A percentile compares a stretch with the other conserved stretches of the same genome.
phyloP scores from a whole-genome alignment of 1,140 invertebrate species.

The Mya arenaria region DNA sequence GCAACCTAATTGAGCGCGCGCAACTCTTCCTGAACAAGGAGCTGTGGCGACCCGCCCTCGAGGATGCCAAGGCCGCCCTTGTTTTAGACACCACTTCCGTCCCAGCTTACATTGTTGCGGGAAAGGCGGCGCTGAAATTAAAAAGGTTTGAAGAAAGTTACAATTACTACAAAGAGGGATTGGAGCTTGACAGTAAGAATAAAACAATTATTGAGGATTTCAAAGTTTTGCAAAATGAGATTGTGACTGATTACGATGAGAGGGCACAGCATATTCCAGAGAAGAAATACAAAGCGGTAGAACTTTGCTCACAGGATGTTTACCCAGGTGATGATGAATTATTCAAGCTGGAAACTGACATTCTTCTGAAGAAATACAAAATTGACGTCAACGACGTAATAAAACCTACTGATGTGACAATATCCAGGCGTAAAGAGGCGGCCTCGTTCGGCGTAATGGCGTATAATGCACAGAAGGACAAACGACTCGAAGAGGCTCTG shows the following conservation, averaged over 20 bases:
- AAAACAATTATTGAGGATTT: constrained; percentile 60
- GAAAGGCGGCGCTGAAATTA: constrained; percentile 54
- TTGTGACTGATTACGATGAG: constrained; percentile 64
- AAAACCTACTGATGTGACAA: not conserved
- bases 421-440: constrained; percentile 54
- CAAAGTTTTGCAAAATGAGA: constrained; percentile 62
- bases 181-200: constrained; percentile 65
- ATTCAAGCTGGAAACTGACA: constrained; percentile 71
- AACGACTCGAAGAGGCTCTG: constrained; percentile 59
- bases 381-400: constrained; percentile 51
- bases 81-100: constrained; percentile 43
- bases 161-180: constrained; percentile 60
- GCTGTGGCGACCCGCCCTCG: constrained; percentile 29
- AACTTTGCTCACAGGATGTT: constrained; percentile 71
- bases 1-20: constrained; percentile 4
- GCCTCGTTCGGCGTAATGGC: constrained; percentile 60
- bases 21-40: not conserved
- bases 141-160: constrained; percentile 61
- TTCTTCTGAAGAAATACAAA: constrained; percentile 71
- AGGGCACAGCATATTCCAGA: constrained; percentile 52
- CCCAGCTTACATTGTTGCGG: constrained; percentile 51
- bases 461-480: constrained; percentile 49
- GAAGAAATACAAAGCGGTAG: constrained; percentile 69
- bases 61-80: constrained; percentile 58
- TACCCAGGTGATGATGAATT: constrained; percentile 76